These are phyloP conservation scores for Menura novaehollandiae DNA, from an alignment of 2,113 vertebrate species.

Conservation along the genomic window DNA sequence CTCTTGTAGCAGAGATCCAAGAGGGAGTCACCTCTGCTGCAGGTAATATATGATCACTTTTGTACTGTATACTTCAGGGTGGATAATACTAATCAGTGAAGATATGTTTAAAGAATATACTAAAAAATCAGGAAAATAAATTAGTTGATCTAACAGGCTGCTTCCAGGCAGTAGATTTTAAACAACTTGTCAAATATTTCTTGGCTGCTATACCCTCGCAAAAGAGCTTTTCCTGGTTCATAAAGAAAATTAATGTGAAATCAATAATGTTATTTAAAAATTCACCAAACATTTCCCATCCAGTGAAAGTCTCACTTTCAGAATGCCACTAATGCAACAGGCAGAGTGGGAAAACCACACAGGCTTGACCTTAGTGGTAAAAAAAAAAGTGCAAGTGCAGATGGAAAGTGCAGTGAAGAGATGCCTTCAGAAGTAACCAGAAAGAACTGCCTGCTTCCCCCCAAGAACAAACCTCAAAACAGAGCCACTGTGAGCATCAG, in stretches of 20 bases:
- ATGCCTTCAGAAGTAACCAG: not conserved
- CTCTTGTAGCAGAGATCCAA: not conserved
- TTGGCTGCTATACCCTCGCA: not conserved
- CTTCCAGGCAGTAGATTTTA: slow-evolving; percentile 10
- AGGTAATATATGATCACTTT: not conserved
- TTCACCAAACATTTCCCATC: not conserved
- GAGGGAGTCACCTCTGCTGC: not conserved
- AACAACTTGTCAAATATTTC: slow-evolving; percentile 41
- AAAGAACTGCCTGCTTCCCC: not conserved
- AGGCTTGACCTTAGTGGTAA: not conserved
- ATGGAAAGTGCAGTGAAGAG: not conserved
- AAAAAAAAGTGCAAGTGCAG: not conserved
- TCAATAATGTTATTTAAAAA: slow-evolving; percentile 49
- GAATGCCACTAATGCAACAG: not conserved
- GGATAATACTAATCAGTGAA: not conserved
- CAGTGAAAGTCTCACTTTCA: not conserved
- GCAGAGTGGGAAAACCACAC: not conserved
- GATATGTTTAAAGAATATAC: not conserved
- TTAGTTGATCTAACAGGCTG: not conserved
- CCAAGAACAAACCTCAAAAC: not conserved
- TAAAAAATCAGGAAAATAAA: not conserved
- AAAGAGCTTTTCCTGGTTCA: slow-evolving; percentile 20
- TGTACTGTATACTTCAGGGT: not conserved
- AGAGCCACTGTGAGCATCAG: not conserved
- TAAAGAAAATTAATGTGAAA: slow-evolving; percentile 38